Base-by-base conservation (phyloP, 2,113 vertebrate species). In the Halichoeres trimaculatus region DNA sequence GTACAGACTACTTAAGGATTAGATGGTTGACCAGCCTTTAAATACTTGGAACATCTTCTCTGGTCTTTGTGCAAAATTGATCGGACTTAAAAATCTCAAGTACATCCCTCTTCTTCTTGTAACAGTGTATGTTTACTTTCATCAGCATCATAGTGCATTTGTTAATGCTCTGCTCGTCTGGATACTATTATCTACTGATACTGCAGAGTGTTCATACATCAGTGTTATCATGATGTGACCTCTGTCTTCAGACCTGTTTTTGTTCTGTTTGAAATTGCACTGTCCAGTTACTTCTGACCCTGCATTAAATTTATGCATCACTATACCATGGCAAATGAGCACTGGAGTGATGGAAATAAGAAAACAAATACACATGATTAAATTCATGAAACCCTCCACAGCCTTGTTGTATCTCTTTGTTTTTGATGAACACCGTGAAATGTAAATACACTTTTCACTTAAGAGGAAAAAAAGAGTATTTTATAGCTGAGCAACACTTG, bases 341-440 rank as follows among this genome's bases (percentile, higher is more conserved):
- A 36, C 38, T 50, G 40, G 54, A 34, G 40, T 59, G 38, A 76
- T 40, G 23, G 45, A 51, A 73, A 30, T 30, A 30, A 6, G 38
- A 50, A 74, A 35, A 60, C 23, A 3, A 62, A 75, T 60, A 80
- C 23, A 71, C 51, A 54, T 16, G 10, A 90, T 81, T 81, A 80
- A 90, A 89, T 30, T 72, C 10, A 78, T 69, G 34, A 62, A 73
- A 84, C 57, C 66, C 66, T 59, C 63, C 12, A 62, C 17, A 60
- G 7, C 23, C 0, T 22, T 65, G 53, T 80, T 30, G 2, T 55
- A 2, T 74, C 10, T 62, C 8, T 76, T 11, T 83, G 34, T 41
- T 30, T 30, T 30, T 30, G 6, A 30, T n/a, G 30, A 30, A 30
- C 30, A 30, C 6, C 22, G 56, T 40, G 9, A 52, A 35, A 73